Evolutionary conservation across 2,113 vertebrate species (phyloP), one percentile per base, ranked within the genome.

Genomic region (Nibea coibor): DNA sequence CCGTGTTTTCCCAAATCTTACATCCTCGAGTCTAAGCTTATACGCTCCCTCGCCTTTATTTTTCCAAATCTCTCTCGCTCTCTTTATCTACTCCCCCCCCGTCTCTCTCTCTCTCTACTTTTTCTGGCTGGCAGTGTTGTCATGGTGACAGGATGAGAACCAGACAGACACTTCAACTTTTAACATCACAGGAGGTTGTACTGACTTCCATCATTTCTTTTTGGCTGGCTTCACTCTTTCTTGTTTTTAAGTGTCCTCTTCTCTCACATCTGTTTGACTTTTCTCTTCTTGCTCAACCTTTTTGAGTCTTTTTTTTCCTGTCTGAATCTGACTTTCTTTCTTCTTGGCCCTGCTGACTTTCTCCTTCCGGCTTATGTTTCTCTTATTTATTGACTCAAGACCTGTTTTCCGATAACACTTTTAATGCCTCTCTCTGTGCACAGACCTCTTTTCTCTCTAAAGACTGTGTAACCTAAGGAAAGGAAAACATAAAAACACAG

Each of bases 101-200:
- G 11, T 26, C 61, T 35, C 2, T 70, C 69, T 50, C 24, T 20
- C 39, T 81, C 19, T 50, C 35, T 58, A 43, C 28, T 53, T 39
- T 74, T 78, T 74, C 61, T 70, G 43, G 50, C 80, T 69, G 39
- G 65, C 72, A 20, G 70, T 26, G 92, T 92, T 89, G 92, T 87
- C 92, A 92, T 92, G 87, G 91, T 61, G 82, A 92, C 75, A 22
- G 69, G 81, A 87, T 50, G 57, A 85, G 81, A 75, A 69, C 75
- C 88, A 84, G 75, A 77, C 74, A 80, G 69, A 45, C 80, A 75
- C 78, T 88, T 84, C 67, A 89, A 79, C 82, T 84, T 84, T 83
- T 76, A 90, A 84, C 62, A 87, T 72, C 65, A 75, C 50, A 63
- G 57, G 47, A 70, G 65, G 56, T 51, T 71, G 73, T 24, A 28